These are phyloP conservation scores for Megalops cyprinoides DNA, from an alignment of 2,797 vertebrate species.

Conservation along the genomic window DNA sequence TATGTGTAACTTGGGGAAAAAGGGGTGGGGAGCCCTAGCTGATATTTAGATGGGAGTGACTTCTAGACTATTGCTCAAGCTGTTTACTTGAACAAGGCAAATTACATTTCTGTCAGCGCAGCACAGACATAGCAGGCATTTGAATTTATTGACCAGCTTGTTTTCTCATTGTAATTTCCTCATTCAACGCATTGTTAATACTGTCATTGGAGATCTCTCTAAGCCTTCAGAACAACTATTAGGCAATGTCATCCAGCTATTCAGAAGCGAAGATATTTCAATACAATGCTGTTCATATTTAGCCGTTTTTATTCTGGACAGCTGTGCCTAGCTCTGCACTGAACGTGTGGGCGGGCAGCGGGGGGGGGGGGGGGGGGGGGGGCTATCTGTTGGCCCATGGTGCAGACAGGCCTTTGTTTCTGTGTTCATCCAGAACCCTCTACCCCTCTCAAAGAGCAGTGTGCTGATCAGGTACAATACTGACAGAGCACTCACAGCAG, in stretches of 20 bases:
- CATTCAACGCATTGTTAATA: background rate
- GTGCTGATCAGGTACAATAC: constrained; percentile 21
- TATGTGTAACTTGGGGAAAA: background rate
- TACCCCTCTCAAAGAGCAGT: background rate
- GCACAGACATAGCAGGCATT: too few species aligned
- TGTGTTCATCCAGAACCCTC: constrained; percentile 10
- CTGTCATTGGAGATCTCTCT: background rate
- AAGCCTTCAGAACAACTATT: background rate
- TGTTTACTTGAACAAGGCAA: background rate
- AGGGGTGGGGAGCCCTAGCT: background rate
- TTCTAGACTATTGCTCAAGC: background rate
- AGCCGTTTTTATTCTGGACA: constrained; percentile 22
- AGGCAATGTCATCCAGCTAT: background rate
- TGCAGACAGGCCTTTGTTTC: constrained; percentile 13
- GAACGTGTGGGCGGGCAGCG: constrained; percentile 7
- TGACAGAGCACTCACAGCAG: background rate
- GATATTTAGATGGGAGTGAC: background rate
- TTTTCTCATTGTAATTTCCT: background rate
- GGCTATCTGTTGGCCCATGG: background rate
- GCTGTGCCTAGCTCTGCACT: constrained; percentile 1
- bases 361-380: background rate
- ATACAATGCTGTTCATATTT: background rate
- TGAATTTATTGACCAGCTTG: too few species aligned
- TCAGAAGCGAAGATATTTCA: background rate
- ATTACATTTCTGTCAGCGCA: too few species aligned